Percentiles rank a stretch among this genome's conserved stretches.
phyloP scores from a whole-genome alignment of 2,113 vertebrate species.

The Hylia prasina region DNA sequence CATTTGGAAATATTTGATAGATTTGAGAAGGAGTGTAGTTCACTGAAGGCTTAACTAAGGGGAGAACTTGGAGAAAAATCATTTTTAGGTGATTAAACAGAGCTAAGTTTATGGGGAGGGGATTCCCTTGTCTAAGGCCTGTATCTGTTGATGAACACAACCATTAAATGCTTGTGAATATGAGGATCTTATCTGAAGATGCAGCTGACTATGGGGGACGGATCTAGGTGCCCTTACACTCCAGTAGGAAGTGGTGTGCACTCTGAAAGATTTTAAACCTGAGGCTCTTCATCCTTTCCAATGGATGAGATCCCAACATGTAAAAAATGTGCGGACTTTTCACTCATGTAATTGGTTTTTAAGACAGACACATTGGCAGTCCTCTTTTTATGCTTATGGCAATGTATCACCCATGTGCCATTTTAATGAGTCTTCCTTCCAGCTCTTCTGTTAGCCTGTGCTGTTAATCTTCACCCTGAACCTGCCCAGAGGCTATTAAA shows the following conservation, averaged over 20 bases:
- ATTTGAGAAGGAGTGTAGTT: background rate
- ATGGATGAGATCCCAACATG: background rate
- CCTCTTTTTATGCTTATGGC: background rate
- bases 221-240: background rate
- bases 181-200: background rate
- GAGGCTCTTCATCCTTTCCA: background rate
- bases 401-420: background rate
- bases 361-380: background rate
- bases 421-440: background rate
- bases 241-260: fast-evolving
- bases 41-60: background rate
- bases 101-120: background rate
- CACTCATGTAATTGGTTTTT: background rate
- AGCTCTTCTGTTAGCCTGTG: background rate
- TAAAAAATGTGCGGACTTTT: background rate
- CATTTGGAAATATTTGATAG: background rate
- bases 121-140: background rate
- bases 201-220: fast-evolving
- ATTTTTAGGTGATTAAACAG: background rate
- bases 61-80: background rate
- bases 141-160: background rate
- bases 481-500: background rate
- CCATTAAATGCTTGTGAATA: background rate
- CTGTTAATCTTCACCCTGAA: background rate
- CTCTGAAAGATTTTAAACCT: background rate